Evolutionary conservation across 2,113 vertebrate genomes (phyloP), one percentile per base, ranked within the genome.

Genomic region (Phoenicopterus ruber): DNA sequence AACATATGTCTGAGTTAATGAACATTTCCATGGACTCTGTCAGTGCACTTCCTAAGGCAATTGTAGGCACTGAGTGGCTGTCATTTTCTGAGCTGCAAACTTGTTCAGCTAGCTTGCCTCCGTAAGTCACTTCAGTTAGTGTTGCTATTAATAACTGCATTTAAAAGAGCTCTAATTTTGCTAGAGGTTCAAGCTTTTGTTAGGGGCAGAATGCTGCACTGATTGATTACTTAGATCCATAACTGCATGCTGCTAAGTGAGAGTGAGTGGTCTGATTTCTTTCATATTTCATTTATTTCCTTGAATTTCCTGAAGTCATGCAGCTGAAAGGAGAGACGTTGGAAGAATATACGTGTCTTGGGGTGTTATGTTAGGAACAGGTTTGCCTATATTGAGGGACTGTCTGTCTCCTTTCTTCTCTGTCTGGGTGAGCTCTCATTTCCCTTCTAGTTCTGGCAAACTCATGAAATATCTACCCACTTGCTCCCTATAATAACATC

Each of bases 1-100:
- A 97, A 94, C 88, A 84, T 94, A 94, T 90, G 95, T 86, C 94
- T 26, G 82, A 95, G 86, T 82, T 97, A 97, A 97, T 93, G 74
- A 87, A 91, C 85, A 93, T 96, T 96, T 95, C 81, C 90, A 82
- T 8, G 58, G 83, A 89, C 88, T 90, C 79, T 88, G 88, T 90
- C 96, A 93, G 81, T 6, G 40, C 50, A 82, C 58, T 90, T 96
- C 92, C 96, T 96, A 67, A 97, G 97, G 95, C 97, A 86, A 95
- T 63, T 36, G 82, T 74, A 86, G 79, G 87, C 88, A 81, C 91
- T 70, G 96, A 97, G 86, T 79, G 62, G 49, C 65, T 96, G 96
- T 97, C 95, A 96, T 95, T 96, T 97, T 90, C 93, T 34, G 73
- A 94, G 59, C 93, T 46, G 83, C 47, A 90, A 90, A 95, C 79